A percentile compares a stretch with the other conserved stretches of the same genome.
phyloP scores from a whole-genome alignment of 2,888 invertebrate species.

The Nephrotoma guestfalica region DNA sequence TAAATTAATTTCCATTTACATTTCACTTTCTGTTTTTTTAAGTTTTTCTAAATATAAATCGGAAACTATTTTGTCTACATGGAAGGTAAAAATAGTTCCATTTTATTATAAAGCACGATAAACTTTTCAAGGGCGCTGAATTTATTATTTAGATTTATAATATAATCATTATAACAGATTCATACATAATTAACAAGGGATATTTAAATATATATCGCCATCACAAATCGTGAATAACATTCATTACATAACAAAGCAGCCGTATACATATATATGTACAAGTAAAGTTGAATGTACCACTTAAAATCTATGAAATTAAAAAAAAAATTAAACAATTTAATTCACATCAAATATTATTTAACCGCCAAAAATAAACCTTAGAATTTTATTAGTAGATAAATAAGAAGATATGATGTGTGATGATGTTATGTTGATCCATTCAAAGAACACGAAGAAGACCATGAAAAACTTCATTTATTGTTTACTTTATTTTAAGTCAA shows the following conservation, averaged over 20 bases:
- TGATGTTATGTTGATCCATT: not conserved
- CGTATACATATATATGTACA: not conserved
- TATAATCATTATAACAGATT: not conserved
- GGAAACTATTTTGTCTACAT: too few relatives aligned
- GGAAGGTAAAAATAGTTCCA: too few relatives aligned
- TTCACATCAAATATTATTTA: not conserved
- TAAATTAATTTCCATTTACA: too few relatives aligned
- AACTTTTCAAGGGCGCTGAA: not conserved
- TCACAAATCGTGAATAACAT: not conserved
- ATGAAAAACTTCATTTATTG: not conserved
- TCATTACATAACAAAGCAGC: not conserved
- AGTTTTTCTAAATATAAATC: too few relatives aligned
- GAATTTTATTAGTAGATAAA: not conserved
- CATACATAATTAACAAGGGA: not conserved
- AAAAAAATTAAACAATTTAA: not conserved
- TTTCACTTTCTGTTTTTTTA: too few relatives aligned
- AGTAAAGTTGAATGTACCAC: not conserved
- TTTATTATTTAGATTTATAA: not conserved
- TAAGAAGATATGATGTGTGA: not conserved
- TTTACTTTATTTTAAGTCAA: not conserved
- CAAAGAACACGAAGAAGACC: not conserved
- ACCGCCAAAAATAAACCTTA: not conserved
- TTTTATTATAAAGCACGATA: not conserved
- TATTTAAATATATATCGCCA: not conserved
- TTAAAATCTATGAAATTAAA: not conserved